Conservation (phyloP, 1,140 invertebrate genomes). For the Ylistrum balloti region DNA sequence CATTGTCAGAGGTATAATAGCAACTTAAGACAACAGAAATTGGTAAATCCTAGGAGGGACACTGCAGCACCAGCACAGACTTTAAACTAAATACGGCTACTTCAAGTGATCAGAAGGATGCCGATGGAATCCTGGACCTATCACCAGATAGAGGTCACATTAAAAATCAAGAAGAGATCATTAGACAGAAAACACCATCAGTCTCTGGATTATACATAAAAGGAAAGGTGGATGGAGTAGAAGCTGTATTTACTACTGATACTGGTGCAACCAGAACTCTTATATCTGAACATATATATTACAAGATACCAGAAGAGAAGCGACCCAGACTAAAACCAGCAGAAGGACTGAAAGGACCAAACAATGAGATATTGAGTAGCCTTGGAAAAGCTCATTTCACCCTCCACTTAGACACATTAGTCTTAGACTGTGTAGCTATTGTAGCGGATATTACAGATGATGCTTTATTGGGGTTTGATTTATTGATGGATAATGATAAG, state of each 20-base stretch:
- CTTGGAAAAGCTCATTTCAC: background rate
- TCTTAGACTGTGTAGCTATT: slow-evolving; percentile 44
- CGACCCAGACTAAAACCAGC: slow-evolving; percentile 45
- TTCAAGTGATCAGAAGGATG: background rate
- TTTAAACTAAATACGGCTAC: slow-evolving; percentile 45
- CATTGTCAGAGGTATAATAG: background rate
- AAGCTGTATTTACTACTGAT: slow-evolving; percentile 31
- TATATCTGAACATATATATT: slow-evolving; percentile 51
- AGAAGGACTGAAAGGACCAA: slow-evolving; percentile 36
- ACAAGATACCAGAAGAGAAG: slow-evolving; percentile 46
- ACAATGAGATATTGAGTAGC: slow-evolving; percentile 44
- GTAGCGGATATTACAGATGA: slow-evolving; percentile 63
- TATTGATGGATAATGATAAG: background rate
- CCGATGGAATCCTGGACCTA: background rate
- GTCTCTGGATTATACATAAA: background rate
- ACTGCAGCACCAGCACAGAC: background rate
- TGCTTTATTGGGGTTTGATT: slow-evolving; percentile 53
- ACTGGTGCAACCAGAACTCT: slow-evolving; percentile 55
- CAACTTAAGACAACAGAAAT: too few relatives aligned
- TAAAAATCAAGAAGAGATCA: background rate
- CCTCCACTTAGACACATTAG: slow-evolving; percentile 24
- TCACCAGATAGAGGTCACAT: too few relatives aligned
- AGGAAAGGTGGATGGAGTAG: slow-evolving; percentile 31
- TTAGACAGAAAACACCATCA: too few relatives aligned
- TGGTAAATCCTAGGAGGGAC: background rate